phyloP scores from a whole-genome alignment of 2,888 invertebrate genomes.

The Ochlodes sylvanus region DNA sequence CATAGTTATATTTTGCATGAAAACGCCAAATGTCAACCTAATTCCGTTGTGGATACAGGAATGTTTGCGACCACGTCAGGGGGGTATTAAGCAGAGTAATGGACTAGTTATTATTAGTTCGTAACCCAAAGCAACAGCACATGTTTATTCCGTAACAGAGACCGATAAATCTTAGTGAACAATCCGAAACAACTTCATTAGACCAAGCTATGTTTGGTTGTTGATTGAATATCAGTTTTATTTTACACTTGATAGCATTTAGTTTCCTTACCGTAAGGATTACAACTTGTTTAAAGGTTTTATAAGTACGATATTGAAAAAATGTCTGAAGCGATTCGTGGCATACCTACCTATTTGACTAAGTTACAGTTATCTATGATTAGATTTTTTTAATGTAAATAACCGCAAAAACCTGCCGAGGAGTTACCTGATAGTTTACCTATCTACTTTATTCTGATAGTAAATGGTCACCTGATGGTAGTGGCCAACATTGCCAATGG shows the following conservation, averaged over 20 bases:
- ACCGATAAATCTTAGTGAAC: conserved; percentile 71
- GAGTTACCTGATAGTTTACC: too few relatives aligned
- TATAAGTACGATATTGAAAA: too few relatives aligned
- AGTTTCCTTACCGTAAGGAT: too few relatives aligned
- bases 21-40: conserved; percentile 43
- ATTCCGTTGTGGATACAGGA: conserved; percentile 55
- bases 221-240: conserved; percentile 6
- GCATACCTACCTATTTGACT: too few relatives aligned
- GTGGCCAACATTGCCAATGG: too few relatives aligned
- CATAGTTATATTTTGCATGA: conserved; percentile 26
- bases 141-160: conserved; percentile 69
- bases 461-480: too few relatives aligned
- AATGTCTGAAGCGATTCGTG: too few relatives aligned
- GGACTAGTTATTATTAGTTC: conserved; percentile 73
- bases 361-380: too few relatives aligned
- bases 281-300: too few relatives aligned
- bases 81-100: conserved; percentile 68
- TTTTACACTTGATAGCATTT: not conserved
- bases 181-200: conserved; percentile 78
- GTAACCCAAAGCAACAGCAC: conserved; percentile 66
- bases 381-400: too few relatives aligned
- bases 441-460: too few relatives aligned
- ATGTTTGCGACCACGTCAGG: conserved; percentile 65
- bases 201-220: conserved; percentile 41
- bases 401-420: too few relatives aligned